Evolutionary conservation across 2,888 invertebrate species (phyloP).

Genomic region (Lasioglossum marginatum): DNA sequence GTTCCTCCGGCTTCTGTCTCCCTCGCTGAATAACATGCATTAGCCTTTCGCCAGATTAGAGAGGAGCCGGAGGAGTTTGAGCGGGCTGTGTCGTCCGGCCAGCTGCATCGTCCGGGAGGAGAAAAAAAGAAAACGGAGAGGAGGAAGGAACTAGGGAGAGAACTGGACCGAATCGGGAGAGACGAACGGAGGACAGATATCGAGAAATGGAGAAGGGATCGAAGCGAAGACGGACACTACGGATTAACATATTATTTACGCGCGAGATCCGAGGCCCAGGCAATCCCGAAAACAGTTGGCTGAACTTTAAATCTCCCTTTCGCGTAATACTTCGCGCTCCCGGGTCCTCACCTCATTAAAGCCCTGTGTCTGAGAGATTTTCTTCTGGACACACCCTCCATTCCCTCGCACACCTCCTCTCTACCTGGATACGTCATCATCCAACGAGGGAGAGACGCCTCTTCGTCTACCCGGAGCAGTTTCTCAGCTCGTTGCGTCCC

Average conservation of each 20-base stretch:
- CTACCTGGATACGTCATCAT: slow-evolving; percentile 11
- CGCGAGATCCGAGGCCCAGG: slow-evolving; percentile 67
- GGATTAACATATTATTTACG: slow-evolving; percentile 84
- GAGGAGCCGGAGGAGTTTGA: slow-evolving; percentile 55
- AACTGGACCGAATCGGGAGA: neutral
- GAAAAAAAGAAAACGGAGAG: neutral
- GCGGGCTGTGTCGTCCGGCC: slow-evolving; percentile 26
- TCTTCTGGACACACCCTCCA: slow-evolving; percentile 38
- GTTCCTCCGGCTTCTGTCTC: slow-evolving; percentile 47
- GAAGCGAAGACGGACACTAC: slow-evolving; percentile 55
- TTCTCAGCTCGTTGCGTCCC: slow-evolving; percentile 26
- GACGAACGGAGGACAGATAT: slow-evolving; percentile 21
- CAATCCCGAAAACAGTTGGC: slow-evolving; percentile 71
- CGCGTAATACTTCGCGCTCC: slow-evolving; percentile 75
- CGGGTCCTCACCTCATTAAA: slow-evolving; percentile 66
- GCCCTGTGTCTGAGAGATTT: slow-evolving; percentile 51
- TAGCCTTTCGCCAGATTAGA: slow-evolving; percentile 71
- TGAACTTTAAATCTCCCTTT: slow-evolving; percentile 82
- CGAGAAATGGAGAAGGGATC: slow-evolving; percentile 29
- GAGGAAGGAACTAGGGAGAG: neutral
- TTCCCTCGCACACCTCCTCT: slow-evolving; percentile 14
- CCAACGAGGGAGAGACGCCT: neutral
- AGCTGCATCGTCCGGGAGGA: slow-evolving; percentile 21
- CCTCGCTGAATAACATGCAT: slow-evolving; percentile 74
- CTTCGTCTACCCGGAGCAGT: slow-evolving; percentile 16